Conservation (phyloP, 2,797 vertebrate species). For the Mus caroli region DNA sequence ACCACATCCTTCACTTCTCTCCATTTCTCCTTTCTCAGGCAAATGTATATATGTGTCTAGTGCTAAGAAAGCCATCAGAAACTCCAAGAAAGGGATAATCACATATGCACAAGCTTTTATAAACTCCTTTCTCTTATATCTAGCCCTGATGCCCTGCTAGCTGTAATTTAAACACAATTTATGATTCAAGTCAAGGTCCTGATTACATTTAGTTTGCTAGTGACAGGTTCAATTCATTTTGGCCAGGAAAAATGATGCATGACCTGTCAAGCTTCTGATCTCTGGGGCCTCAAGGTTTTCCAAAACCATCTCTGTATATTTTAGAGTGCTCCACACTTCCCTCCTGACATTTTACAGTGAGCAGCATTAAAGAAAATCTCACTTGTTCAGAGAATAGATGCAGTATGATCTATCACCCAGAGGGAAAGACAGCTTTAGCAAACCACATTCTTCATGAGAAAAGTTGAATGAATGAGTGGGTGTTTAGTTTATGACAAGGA, state of each 20-base stretch:
- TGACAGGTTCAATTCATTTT: slow-evolving; percentile 86
- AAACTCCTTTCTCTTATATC: slow-evolving; percentile 24
- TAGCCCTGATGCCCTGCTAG: slow-evolving; percentile 44
- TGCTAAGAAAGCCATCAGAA: background rate
- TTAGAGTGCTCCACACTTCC: background rate
- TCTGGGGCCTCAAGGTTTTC: slow-evolving; percentile 57
- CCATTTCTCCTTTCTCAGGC: background rate
- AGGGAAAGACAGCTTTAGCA: slow-evolving; percentile 2
- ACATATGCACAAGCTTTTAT: background rate
- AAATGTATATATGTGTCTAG: background rate
- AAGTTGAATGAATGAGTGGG: background rate
- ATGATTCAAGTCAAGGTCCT: slow-evolving; percentile 83
- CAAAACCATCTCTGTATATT: slow-evolving; percentile 40
- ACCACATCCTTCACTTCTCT: too few relatives aligned
- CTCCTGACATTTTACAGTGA: slow-evolving; percentile 67
- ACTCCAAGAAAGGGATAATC: background rate
- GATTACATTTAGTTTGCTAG: slow-evolving; percentile 86
- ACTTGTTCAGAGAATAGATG: background rate
- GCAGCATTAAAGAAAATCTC: background rate
- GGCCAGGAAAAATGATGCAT: slow-evolving; percentile 80
- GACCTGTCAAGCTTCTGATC: slow-evolving; percentile 75
- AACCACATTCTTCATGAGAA: background rate
- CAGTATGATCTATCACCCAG: background rate
- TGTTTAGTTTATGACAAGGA: background rate
- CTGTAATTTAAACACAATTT: slow-evolving; percentile 82